Base-by-base conservation (phyloP, 2,797 vertebrate genomes). In the Staurois parvus region DNA sequence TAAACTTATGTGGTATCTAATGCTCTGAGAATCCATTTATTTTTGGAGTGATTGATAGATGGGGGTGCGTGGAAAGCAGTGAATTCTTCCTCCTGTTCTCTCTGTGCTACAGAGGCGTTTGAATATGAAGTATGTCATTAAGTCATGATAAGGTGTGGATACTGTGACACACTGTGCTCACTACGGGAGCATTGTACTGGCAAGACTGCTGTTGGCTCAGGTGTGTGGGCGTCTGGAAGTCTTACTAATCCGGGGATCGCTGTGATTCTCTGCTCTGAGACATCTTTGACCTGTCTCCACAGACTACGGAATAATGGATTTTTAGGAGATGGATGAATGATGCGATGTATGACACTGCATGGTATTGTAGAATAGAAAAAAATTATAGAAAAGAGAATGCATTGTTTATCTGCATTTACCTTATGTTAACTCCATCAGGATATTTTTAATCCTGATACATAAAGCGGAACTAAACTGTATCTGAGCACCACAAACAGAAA, bases 41-140 rank as follows among this genome's bases (percentile, higher is more conserved):
- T 86, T 82, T 82, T 28, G 85, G 85, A 77, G 17, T 76, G 85
- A 86, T 86, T 82, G 79, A 86, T 62, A 32, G 85, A 59, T 82
- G 79, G 79, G 67, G 79, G 85, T 64, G 66, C 34, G 67, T 64
- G 73, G 48, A 81, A 26, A 81, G 66, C 73, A 62, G 66, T 64
- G 68, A 76, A 82, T 86, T 77, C 68, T 86, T 77, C 79, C 84
- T 86, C 67, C 66, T 86, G 84, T 78, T 82, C 73, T 66, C 73
- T 67, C 67, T 37, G 37, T 72, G 85, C 81, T 86, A 77, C 79
- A 86, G 79, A 78, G 79, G 79, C 79, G 85, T 86, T 52, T 29
- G 79, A 86, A 86, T 86, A 86, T 86, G 85, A 86, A 77, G 85
- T 82, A 66, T 82, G 79, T 72, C 67, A 82, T 81, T 86, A 86